A percentile compares a stretch with the other conserved stretches of the same genome.
Evolutionary conservation across 2,888 invertebrate genomes (phyloP).

Genomic region (Drosophila crucigera): DNA sequence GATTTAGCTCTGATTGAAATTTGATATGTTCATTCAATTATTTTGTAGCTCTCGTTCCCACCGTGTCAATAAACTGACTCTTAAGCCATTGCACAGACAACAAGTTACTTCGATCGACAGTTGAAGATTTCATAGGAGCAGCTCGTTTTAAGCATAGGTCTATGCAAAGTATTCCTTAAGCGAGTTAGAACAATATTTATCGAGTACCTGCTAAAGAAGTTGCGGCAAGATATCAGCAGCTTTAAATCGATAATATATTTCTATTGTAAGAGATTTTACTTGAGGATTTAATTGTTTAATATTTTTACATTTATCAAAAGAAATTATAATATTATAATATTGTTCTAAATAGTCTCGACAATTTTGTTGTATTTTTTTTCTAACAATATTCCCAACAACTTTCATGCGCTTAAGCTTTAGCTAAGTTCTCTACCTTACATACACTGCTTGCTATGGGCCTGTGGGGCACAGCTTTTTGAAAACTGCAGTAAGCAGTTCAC

Average conservation of each 20-base stretch:
- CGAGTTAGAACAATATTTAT: not conserved
- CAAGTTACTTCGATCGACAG: slow-evolving; percentile 22
- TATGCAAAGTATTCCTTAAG: not conserved
- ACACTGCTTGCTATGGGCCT: slow-evolving; percentile 1
- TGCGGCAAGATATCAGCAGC: not conserved
- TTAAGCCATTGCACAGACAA: slow-evolving; percentile 17
- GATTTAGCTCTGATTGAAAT: slow-evolving; percentile 73
- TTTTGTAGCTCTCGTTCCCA: slow-evolving; percentile 34
- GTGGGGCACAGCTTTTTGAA: not conserved
- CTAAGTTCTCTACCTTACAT: slow-evolving; percentile 22
- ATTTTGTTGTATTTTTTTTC: not conserved
- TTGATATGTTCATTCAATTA: slow-evolving; percentile 80
- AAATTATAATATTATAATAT: not conserved
- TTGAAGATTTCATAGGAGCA: slow-evolving; percentile 10
- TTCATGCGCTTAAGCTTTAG: not conserved
- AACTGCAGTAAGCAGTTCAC: not conserved
- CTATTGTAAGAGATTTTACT: not conserved
- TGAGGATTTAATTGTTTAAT: not conserved
- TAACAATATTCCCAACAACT: not conserved
- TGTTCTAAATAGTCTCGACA: not conserved
- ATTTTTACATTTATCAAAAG: not conserved
- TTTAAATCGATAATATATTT: not conserved
- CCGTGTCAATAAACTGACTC: slow-evolving; percentile 70
- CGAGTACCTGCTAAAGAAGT: not conserved
- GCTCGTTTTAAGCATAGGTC: slow-evolving; percentile 14